These are phyloP conservation scores for Plutella xylostella DNA, from an alignment of 2,888 invertebrate species.

Conservation along the genomic window DNA sequence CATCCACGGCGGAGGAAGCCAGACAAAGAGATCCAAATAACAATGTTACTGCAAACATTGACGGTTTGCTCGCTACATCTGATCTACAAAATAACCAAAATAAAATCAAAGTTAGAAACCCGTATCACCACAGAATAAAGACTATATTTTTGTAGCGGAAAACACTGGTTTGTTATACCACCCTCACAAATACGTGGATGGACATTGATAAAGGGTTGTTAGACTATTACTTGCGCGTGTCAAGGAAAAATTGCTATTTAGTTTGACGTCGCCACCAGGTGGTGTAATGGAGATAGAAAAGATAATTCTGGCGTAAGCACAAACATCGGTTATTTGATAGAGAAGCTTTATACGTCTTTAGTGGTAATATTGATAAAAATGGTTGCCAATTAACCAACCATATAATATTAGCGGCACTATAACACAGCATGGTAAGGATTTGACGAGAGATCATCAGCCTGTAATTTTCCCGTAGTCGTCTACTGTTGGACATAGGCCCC, in stretches of 20 bases:
- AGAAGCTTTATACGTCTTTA: neutral
- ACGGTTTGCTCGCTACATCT: constrained; percentile 10
- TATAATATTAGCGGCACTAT: no score
- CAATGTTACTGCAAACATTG: constrained; percentile 37
- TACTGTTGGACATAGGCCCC: no score
- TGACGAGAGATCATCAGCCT: no score
- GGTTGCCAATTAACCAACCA: no score
- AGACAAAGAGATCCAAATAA: constrained; percentile 33
- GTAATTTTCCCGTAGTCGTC: no score
- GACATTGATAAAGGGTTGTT: constrained; percentile 34
- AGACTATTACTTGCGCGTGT: constrained; percentile 3
- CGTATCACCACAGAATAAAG: neutral
- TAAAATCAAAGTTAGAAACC: neutral
- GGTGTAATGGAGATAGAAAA: constrained; percentile 25
- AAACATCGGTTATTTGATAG: neutral
- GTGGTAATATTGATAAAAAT: neutral
- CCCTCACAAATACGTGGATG: constrained; percentile 19
- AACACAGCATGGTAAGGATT: no score
- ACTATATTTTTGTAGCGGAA: neutral
- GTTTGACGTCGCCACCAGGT: constrained; percentile 14
- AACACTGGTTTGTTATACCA: neutral
- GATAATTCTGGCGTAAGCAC: constrained; percentile 12
- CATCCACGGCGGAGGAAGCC: constrained; percentile 3
- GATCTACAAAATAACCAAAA: neutral
- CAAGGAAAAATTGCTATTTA: constrained; percentile 17